phyloP scores from a whole-genome alignment of 1,140 invertebrate species.

The Charaxes varanes region DNA sequence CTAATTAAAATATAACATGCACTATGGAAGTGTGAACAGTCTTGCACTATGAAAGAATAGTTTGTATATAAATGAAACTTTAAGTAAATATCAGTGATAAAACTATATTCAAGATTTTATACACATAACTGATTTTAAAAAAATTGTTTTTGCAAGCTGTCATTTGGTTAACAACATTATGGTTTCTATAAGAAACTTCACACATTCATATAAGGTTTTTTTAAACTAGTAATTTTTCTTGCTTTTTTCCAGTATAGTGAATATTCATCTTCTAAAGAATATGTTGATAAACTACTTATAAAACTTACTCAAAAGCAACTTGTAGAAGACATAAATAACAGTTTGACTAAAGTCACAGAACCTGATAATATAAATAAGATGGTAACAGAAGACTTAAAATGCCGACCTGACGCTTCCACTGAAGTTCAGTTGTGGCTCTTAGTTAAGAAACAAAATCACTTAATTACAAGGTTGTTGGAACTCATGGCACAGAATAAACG shows the following conservation, averaged over 20 bases:
- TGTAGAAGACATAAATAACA: slow-evolving; percentile 38
- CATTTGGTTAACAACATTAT: too few relatives aligned
- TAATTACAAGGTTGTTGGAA: slow-evolving; percentile 42
- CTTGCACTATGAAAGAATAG: too few relatives aligned
- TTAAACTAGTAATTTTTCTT: too few relatives aligned
- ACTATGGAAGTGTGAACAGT: too few relatives aligned
- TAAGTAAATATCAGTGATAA: too few relatives aligned
- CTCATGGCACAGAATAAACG: slow-evolving; percentile 40
- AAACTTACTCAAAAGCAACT: slow-evolving; percentile 43
- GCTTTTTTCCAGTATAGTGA: slow-evolving; percentile 10
- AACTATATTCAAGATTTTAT: too few relatives aligned
- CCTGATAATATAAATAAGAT: slow-evolving; percentile 42
- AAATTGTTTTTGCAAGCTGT: too few relatives aligned
- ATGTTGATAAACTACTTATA: slow-evolving; percentile 39
- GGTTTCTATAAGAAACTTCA: too few relatives aligned
- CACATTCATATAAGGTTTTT: too few relatives aligned
- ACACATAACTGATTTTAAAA: too few relatives aligned
- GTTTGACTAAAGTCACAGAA: slow-evolving; percentile 32
- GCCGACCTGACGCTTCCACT: slow-evolving; percentile 33
- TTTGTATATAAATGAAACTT: too few relatives aligned
- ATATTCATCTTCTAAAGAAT: slow-evolving; percentile 14
- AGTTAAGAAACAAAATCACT: slow-evolving; percentile 56
- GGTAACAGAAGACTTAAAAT: slow-evolving; percentile 45
- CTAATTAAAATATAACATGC: too few relatives aligned
- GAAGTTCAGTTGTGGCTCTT: slow-evolving; percentile 49